Conservation (phyloP, 2,797 vertebrate genomes). For the Salarias fasciatus region DNA sequence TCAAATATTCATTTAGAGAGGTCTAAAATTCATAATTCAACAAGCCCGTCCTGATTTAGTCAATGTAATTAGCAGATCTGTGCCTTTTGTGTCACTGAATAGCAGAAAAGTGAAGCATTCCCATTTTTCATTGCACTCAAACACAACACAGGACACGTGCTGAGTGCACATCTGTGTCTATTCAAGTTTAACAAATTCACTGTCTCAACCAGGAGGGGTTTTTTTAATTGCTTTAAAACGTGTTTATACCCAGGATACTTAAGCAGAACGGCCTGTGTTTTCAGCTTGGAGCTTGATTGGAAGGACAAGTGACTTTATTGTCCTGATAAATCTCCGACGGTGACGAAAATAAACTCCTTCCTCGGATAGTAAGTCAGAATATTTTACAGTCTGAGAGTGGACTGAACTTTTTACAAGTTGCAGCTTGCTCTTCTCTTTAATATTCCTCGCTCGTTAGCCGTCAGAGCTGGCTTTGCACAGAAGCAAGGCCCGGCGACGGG, state of each 20-base stretch:
- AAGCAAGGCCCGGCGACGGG: constrained; percentile 1
- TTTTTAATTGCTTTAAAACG: constrained; percentile 25
- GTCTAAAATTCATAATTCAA: constrained; percentile 51
- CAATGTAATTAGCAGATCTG: constrained; percentile 16
- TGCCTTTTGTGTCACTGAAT: constrained; percentile 11
- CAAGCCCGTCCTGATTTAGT: constrained; percentile 18
- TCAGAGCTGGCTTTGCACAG: constrained; percentile 15
- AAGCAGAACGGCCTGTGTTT: constrained; percentile 18
- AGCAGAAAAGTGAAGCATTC: background rate
- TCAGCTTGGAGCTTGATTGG: constrained; percentile 19
- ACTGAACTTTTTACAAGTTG: constrained; percentile 24
- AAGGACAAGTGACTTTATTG: constrained; percentile 33
- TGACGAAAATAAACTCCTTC: constrained; percentile 32
- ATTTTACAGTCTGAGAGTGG: constrained; percentile 36
- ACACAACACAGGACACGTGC: background rate
- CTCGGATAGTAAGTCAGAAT: constrained; percentile 11
- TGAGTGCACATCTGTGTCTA: constrained; percentile 5
- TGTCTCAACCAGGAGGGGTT: constrained; percentile 8
- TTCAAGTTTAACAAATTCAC: constrained; percentile 16
- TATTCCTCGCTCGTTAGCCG: constrained; percentile 17
- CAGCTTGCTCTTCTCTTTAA: constrained; percentile 15
- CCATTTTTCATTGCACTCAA: constrained; percentile 20
- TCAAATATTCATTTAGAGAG: constrained; percentile 65
- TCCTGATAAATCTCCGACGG: constrained; percentile 36
- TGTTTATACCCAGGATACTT: constrained; percentile 24